These are phyloP conservation scores for Syndactyla subalaris DNA, from an alignment of 2,797 vertebrate genomes.

Conservation along the genomic window DNA sequence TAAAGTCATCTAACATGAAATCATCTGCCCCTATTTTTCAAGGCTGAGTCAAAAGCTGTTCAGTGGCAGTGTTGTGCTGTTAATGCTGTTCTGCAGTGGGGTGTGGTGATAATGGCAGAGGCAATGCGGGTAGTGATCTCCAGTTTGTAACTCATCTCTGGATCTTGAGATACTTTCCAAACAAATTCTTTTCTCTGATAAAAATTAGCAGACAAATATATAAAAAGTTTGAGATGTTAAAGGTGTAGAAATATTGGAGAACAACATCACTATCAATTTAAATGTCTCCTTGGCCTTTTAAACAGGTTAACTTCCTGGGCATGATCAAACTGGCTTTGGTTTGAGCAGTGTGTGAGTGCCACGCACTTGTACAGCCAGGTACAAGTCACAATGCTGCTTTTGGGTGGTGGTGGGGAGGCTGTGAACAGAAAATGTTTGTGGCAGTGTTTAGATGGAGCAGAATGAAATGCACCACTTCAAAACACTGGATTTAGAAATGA, in stretches of 20 bases:
- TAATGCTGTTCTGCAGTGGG: background rate
- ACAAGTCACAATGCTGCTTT: accelerated
- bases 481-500: background rate
- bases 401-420: background rate
- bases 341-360: background rate
- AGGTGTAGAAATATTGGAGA: background rate
- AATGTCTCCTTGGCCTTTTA: background rate
- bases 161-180: background rate
- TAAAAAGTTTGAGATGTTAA: background rate
- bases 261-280: background rate
- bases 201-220: background rate
- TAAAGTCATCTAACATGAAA: background rate
- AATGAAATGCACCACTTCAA: background rate
- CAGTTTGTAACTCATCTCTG: background rate
- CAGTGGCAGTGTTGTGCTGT: background rate
- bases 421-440: background rate
- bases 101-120: background rate
- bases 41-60: background rate
- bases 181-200: background rate
- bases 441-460: background rate
- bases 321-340: background rate
- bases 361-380: background rate
- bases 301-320: background rate
- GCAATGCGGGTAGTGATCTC: background rate
- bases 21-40: background rate